Conservation (phyloP, 2,888 invertebrate species). For the Schizaphis graminum region DNA sequence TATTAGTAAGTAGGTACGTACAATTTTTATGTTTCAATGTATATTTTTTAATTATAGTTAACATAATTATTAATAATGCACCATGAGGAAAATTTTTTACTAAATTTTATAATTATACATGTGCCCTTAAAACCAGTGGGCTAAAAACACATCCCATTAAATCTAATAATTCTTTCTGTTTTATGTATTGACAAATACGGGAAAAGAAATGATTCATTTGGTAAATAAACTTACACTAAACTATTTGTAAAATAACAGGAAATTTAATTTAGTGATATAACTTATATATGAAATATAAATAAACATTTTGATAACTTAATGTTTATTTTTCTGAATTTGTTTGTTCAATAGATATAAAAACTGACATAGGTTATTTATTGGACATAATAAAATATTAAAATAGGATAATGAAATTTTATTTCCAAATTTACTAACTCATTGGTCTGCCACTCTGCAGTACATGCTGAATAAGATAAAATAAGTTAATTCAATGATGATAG, state of each 20-base stretch:
- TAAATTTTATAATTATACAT: conserved; percentile 13
- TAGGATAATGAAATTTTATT: neutral
- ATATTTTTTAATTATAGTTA: too few species aligned
- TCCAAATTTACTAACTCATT: neutral
- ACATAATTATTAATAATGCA: neutral
- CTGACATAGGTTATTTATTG: neutral
- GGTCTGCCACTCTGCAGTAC: neutral
- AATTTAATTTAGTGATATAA: neutral
- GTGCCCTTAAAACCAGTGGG: neutral
- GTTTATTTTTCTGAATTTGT: neutral
- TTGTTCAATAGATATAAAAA: neutral
- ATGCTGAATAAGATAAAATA: neutral
- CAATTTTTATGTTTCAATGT: too few species aligned
- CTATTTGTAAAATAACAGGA: neutral
- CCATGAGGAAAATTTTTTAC: conserved; percentile 4
- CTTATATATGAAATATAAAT: neutral
- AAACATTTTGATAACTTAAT: neutral
- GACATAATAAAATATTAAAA: neutral
- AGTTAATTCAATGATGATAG: neutral
- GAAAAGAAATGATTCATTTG: neutral
- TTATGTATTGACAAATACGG: neutral
- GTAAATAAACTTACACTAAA: neutral
- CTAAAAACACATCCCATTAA: neutral
- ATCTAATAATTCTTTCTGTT: neutral
- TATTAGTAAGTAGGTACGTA: too few species aligned